phyloP scores from a whole-genome alignment of 2,113 vertebrate species.

The Thunnus thynnus region DNA sequence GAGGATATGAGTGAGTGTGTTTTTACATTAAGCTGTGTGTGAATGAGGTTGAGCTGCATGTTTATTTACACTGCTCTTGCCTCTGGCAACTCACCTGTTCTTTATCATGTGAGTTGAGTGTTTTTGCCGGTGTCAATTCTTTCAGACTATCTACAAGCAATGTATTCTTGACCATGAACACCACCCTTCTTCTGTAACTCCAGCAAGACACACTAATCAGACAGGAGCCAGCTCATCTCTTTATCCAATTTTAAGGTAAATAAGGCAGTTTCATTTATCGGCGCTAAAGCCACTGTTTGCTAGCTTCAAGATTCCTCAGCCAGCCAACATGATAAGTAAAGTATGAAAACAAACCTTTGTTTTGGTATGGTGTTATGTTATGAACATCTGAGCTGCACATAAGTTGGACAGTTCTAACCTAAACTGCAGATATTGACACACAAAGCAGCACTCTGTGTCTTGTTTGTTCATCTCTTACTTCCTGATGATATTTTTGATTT shows the following conservation, averaged over 20 bases:
- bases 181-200: slow-evolving; percentile 12
- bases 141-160: slow-evolving; percentile 93
- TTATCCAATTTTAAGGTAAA: slow-evolving; percentile 70
- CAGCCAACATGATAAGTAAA: neutral
- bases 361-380: too few relatives aligned
- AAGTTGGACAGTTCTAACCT: neutral
- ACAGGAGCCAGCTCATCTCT: slow-evolving; percentile 22
- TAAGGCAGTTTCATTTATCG: slow-evolving; percentile 6
- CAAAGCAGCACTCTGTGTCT: too few relatives aligned
- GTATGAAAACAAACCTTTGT: too few relatives aligned
- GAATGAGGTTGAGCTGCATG: neutral
- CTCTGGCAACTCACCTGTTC: neutral
- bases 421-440: neutral
- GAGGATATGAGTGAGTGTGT: too few relatives aligned
- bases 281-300: neutral
- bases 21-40: neutral
- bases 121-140: slow-evolving; percentile 35
- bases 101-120: slow-evolving; percentile 1
- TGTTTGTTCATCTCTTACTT: too few relatives aligned
- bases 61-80: neutral
- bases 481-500: too few relatives aligned
- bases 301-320: neutral
- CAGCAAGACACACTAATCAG: slow-evolving; percentile 24
- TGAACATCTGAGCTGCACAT: too few relatives aligned
- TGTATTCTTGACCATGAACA: slow-evolving; percentile 82